A percentile compares a stretch with the other conserved stretches of the same genome.
These are phyloP conservation scores for Phoxinus phoxinus DNA, from an alignment of 2,113 vertebrate species.

Conservation along the genomic window DNA sequence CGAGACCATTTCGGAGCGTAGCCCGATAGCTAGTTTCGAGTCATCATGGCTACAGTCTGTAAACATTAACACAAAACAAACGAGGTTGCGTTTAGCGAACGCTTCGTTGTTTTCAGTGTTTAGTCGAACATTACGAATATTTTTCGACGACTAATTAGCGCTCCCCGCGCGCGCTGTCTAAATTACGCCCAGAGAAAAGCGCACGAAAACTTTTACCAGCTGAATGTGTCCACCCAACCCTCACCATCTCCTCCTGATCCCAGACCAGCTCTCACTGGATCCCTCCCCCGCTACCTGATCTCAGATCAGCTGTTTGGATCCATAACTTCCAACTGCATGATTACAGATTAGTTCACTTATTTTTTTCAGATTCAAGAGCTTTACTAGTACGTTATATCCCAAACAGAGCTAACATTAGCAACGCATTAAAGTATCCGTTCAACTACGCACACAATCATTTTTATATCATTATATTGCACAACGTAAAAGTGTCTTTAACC, in stretches of 20 bases:
- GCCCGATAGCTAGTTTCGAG: slow-evolving; percentile 27
- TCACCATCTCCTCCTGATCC: slow-evolving; percentile 15
- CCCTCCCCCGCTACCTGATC: neutral
- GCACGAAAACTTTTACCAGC: slow-evolving; percentile 33
- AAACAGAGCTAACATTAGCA: neutral
- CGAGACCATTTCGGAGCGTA: slow-evolving; percentile 21
- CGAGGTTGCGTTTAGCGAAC: neutral
- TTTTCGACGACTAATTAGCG: slow-evolving; percentile 2
- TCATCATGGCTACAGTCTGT: slow-evolving; percentile 30
- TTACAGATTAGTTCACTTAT: neutral
- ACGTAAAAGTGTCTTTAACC: neutral
- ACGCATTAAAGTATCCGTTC: neutral
- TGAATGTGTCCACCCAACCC: slow-evolving; percentile 26
- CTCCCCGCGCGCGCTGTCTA: neutral
- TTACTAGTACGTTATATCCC: too few relatives aligned
- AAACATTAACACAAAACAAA: slow-evolving; percentile 9
- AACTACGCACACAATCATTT: neutral
- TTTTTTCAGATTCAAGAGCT: neutral
- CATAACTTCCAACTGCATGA: neutral
- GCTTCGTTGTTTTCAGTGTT: neutral
- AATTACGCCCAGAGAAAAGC: slow-evolving; percentile 1
- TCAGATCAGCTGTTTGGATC: slow-evolving; percentile 1
- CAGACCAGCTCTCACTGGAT: neutral
- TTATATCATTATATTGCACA: neutral
- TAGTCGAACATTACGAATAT: neutral